Base-by-base conservation (phyloP, 2,113 vertebrate genomes). In the Rutilus rutilus region DNA sequence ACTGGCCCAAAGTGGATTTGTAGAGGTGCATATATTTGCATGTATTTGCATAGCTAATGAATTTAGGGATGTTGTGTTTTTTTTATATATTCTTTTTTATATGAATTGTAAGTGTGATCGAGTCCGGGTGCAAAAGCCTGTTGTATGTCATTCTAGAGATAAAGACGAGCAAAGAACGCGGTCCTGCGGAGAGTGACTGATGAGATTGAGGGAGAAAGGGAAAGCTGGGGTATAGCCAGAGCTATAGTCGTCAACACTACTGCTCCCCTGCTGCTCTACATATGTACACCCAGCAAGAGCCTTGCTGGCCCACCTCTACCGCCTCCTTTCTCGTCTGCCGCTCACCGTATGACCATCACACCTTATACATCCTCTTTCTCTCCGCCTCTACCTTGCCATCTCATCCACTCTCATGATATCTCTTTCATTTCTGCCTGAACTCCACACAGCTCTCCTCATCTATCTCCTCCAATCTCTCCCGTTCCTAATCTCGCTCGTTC, bases 1-100 rank as follows among this genome's bases (percentile, higher is more conserved):
- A 91, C 82, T 93, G 92, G 94, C 94, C 94, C 92, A 93, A 93
- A 91, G 93, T 94, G 92, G 91, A 94, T 92, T 93, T 93, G 92
- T 93, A 92, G 92, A 94, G 92, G 94, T 95, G 94, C 92, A 95
- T 94, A 93, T 84, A 93, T 95, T 93, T 93, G 91, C 92, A 94
- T 94, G 91, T 84, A 92, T 94, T 92, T 95, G 88, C 93, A 95
- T 93, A 76, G 90, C 92, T 92, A 93, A 94, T 94, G 91, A 92
- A 90, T 92, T 93, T 91, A 78, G 93, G 92, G 93, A 94, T 91
- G 94, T 94, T 92, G 91, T 94, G 92, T 92, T 94, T 92, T 89
- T 92, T 85, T 91, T 76, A 85, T 91, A 33, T 33, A 33, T 4
- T 33, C 33, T 33, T 33, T 33, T 81, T 85, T 60, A 85, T 57